Evolutionary conservation across 2,113 vertebrate genomes (phyloP).

Genomic region (Euleptes europaea): DNA sequence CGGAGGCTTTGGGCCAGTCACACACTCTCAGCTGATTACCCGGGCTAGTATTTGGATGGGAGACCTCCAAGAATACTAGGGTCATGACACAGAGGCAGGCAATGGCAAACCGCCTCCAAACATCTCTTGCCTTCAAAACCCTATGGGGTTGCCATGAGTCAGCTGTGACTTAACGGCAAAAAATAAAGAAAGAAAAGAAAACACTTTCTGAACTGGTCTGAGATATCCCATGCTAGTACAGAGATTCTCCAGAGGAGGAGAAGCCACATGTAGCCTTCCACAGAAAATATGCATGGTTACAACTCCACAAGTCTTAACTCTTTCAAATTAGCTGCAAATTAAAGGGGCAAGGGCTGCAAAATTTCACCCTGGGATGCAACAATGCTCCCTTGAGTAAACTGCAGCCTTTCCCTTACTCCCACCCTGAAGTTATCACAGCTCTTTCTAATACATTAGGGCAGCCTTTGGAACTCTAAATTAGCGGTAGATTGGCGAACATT

Average conservation of each 20-base stretch:
- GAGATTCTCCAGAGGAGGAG: background rate
- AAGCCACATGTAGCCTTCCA: background rate
- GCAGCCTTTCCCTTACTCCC: background rate
- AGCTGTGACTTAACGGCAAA: no score
- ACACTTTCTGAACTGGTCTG: background rate
- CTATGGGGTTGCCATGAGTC: no score
- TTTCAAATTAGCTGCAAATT: background rate
- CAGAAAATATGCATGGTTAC: background rate
- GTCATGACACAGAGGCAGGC: no score
- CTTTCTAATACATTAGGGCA: background rate
- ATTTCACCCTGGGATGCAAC: background rate
- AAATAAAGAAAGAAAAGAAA: background rate
- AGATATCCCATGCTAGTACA: background rate
- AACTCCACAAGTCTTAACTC: background rate
- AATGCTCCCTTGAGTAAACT: background rate
- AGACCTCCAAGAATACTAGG: no score
- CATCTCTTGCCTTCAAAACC: no score
- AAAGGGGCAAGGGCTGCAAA: background rate
- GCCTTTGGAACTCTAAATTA: constrained; percentile 1
- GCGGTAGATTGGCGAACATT: constrained; percentile 17
- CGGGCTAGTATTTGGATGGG: no score
- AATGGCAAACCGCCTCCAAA: no score
- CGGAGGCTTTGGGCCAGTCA: no score
- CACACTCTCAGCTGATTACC: no score
- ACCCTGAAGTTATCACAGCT: background rate